A percentile compares a stretch with the other conserved stretches of the same genome.
phyloP scores from a whole-genome alignment of 2,888 invertebrate species.

The Drosophila paramelanica region DNA sequence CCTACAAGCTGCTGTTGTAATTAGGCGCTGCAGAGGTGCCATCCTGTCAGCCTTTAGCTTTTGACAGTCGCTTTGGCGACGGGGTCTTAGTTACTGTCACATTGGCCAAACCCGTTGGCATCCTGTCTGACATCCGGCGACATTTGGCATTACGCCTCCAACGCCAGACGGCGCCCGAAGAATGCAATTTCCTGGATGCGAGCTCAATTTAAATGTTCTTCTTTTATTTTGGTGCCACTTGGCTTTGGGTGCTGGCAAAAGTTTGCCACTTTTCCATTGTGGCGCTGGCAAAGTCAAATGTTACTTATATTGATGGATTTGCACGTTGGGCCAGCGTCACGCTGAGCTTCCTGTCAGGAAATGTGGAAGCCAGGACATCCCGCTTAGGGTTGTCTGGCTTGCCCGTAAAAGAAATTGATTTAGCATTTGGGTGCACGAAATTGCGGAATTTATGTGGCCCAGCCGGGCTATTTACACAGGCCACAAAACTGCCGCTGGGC shows the following conservation, averaged over 20 bases:
- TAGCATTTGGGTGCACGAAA: slow-evolving; percentile 72
- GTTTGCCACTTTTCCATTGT: slow-evolving; percentile 10
- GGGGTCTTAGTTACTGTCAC: slow-evolving; percentile 10
- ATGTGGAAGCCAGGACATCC: slow-evolving; percentile 71
- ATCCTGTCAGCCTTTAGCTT: slow-evolving; percentile 8
- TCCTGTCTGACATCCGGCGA: slow-evolving; percentile 46
- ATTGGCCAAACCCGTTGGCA: slow-evolving; percentile 25
- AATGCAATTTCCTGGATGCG: slow-evolving; percentile 74
- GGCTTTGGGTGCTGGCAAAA: slow-evolving; percentile 31
- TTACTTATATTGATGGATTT: slow-evolving; percentile 71
- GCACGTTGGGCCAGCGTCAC: slow-evolving; percentile 36
- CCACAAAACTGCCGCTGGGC: slow-evolving; percentile 40
- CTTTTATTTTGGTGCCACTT: slow-evolving; percentile 15
- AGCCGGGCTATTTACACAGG: slow-evolving; percentile 22
- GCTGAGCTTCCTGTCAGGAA: slow-evolving; percentile 63
- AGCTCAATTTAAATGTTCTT: slow-evolving; percentile 32
- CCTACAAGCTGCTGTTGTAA: slow-evolving; percentile 5
- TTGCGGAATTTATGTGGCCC: slow-evolving; percentile 72
- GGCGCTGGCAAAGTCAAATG: slow-evolving; percentile 25
- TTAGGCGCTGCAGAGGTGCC: slow-evolving; percentile 8
- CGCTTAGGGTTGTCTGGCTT: slow-evolving; percentile 47
- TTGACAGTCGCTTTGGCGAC: slow-evolving; percentile 14
- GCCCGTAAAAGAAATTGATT: slow-evolving; percentile 71
- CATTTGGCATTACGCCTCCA: slow-evolving; percentile 51
- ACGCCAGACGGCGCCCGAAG: slow-evolving; percentile 42